Evolutionary conservation across 2,797 vertebrate species (phyloP).

Genomic region (Chrosomus eos): DNA sequence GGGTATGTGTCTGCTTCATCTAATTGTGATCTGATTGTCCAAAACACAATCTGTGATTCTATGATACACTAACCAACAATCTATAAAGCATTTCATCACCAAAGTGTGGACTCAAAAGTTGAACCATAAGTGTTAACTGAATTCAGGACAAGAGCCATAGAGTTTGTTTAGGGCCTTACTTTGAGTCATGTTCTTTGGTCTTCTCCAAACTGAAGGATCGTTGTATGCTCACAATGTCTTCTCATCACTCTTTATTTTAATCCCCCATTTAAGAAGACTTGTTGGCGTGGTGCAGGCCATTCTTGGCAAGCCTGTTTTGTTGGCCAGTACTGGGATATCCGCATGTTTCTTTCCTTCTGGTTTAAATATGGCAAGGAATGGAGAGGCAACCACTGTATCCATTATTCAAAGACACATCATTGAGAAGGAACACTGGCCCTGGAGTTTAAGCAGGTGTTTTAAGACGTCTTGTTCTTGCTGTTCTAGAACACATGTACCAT

Average conservation of each 20-base stretch:
- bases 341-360: constrained; percentile 26
- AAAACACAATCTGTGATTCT: no score
- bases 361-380: constrained; percentile 31
- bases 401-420: constrained; percentile 33
- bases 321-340: constrained; percentile 21
- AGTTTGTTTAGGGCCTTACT: constrained; percentile 2
- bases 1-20: no score
- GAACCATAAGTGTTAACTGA: neutral
- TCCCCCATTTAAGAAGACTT: constrained; percentile 5
- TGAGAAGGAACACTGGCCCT: constrained; percentile 29
- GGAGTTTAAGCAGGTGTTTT: constrained; percentile 51
- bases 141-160: neutral
- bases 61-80: neutral
- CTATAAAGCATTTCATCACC: neutral
- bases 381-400: neutral
- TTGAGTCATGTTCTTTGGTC: constrained; percentile 12
- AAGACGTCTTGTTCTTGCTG: neutral
- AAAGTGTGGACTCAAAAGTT: neutral
- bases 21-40: no score
- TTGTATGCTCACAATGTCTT: constrained; percentile 10
- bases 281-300: constrained; percentile 20
- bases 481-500: constrained; percentile 20
- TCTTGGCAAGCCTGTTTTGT: constrained; percentile 32
- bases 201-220: neutral
- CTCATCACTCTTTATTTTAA: constrained; percentile 5